Evolutionary conservation across 2,113 vertebrate species (phyloP), one percentile per base, ranked within the genome.

Genomic region (Tapirus terrestris): DNA sequence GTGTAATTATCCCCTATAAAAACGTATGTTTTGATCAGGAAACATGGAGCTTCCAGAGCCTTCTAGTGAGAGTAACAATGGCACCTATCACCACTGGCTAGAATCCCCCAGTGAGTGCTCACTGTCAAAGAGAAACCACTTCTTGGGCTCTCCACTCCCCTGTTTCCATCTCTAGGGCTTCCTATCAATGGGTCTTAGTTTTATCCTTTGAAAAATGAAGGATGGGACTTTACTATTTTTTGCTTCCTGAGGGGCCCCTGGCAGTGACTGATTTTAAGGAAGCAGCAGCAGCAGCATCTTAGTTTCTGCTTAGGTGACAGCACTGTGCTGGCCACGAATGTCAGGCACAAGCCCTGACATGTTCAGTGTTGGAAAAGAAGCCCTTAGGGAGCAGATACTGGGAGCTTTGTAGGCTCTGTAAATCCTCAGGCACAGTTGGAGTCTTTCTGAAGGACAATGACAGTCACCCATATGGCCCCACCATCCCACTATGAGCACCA

Each of bases 1-100:
- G 29, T 67, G 23, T 56, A 36, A 76, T 65, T 58, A 70, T 80
- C 18, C 14, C 43, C 8, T 80, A 36, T 16, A 29, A 60, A 58
- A 91, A 81, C 8, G 7, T 21, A 61, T n/a, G 48, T 92, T 94
- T 96, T 89, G 33, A 65, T 88, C 61, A 96, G 83, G 67, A 97
- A 92, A 92, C 51, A 60, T n/a, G 61, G 93, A 92, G 17, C 83
- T 92, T 11, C 58, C 48, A 80, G 76, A 95, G 29, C 25, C 67
- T 76, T 2, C 18, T 31, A 16, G 1, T 53, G 60, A 18, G 17
- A 73, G 21, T 75, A 8, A 92, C 45, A 73, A 12, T 48, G 45
- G 31, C 6, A 39, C 33, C 17, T 3, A 6, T 73, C 25, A 13
- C 16, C 13, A 17, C 12, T 48, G 58, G n/a, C n/a, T 75, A 53